Conservation (phyloP, 2,113 vertebrate genomes). For the Tetrax tetrax region DNA sequence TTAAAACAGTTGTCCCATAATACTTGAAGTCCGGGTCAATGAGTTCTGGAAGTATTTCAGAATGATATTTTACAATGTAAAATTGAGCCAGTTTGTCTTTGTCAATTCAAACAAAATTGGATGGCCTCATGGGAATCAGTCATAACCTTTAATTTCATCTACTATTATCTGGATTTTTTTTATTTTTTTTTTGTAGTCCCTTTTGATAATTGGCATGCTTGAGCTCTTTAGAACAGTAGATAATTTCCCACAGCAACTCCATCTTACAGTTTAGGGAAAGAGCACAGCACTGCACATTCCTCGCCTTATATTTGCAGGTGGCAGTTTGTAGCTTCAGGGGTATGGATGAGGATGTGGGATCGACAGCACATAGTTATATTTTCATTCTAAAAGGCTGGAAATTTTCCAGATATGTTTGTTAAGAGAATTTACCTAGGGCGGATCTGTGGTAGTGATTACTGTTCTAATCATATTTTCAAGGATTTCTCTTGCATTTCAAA, state of each 20-base stretch:
- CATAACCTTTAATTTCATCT: not conserved
- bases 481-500: not conserved
- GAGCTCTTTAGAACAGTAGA: not conserved
- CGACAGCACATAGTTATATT: not conserved
- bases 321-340: not conserved
- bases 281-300: not conserved
- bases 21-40: not conserved
- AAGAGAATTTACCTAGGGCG: not conserved
- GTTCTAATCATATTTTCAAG: not conserved
- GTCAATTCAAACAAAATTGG: not conserved
- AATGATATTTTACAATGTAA: not conserved
- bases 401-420: not conserved
- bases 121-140: not conserved
- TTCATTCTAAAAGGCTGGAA: not conserved
- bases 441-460: not conserved
- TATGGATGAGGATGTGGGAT: not conserved
- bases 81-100: not conserved
- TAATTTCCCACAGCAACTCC: not conserved
- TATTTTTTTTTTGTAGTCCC: not conserved
- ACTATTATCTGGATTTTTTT: conserved; percentile 1
- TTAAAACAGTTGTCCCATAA: not conserved
- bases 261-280: not conserved
- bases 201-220: conserved; percentile 14
- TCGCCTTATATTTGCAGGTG: not conserved
- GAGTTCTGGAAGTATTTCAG: not conserved